phyloP scores from a whole-genome alignment of 1,140 invertebrate species.

The Drosophila miranda region DNA sequence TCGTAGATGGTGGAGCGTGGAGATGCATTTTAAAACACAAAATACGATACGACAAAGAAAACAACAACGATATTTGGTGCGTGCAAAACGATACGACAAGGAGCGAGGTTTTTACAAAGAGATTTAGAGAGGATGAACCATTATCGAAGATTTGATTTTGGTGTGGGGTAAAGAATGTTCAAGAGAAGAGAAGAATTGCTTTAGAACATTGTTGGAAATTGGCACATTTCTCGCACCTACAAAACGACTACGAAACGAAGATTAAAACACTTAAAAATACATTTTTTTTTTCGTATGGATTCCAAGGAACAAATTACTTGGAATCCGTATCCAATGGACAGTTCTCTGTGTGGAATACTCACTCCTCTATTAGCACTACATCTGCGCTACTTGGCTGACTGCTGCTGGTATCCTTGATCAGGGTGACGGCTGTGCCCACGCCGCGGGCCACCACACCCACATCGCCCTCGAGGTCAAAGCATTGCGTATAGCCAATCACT shows the following conservation, averaged over 20 bases:
- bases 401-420: slow-evolving; percentile 85
- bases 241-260: neutral
- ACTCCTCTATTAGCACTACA: slow-evolving; percentile 85
- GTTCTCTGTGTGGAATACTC: slow-evolving; percentile 81
- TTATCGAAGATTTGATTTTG: slow-evolving; percentile 48
- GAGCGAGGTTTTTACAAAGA: slow-evolving; percentile 28
- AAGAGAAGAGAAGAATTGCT: slow-evolving; percentile 61
- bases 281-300: neutral
- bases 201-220: slow-evolving; percentile 44
- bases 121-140: slow-evolving; percentile 45
- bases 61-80: slow-evolving; percentile 46
- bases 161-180: slow-evolving; percentile 56
- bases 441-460: slow-evolving; percentile 96
- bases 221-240: slow-evolving; percentile 15
- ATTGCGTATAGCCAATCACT: slow-evolving; percentile 96
- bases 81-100: slow-evolving; percentile 67
- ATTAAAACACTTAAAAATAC: neutral
- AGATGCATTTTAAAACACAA: slow-evolving; percentile 44
- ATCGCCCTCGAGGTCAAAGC: slow-evolving; percentile 98
- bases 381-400: slow-evolving; percentile 79
- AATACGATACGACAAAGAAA: slow-evolving; percentile 52
- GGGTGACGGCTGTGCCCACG: slow-evolving; percentile 94
- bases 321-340: neutral
- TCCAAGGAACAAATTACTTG: too few species aligned
- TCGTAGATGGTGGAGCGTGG: slow-evolving; percentile 10